These are phyloP conservation scores for Hemiscyllium ocellatum DNA, from an alignment of 2,113 vertebrate genomes.

Conservation along the genomic window DNA sequence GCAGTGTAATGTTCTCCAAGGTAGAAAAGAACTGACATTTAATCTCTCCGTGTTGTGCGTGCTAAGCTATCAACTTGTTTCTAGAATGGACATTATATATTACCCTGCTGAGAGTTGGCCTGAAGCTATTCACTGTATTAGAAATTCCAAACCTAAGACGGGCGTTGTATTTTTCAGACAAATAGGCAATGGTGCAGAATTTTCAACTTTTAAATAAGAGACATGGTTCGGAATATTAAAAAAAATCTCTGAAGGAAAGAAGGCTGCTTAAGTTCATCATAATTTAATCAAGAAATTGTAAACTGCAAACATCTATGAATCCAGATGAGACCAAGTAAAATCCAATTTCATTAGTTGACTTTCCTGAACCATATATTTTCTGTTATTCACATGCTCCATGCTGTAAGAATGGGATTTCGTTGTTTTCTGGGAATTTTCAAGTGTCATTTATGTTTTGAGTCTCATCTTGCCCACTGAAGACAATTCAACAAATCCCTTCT, in stretches of 20 bases:
- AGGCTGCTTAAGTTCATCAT: not conserved
- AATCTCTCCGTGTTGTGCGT: constrained; percentile 18
- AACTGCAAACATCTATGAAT: not conserved
- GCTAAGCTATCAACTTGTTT: constrained; percentile 23
- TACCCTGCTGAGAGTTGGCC: not conserved
- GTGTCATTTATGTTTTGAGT: not conserved
- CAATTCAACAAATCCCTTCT: not conserved
- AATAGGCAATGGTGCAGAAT: not conserved
- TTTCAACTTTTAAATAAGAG: not conserved
- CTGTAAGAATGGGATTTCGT: not conserved
- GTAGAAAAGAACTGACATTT: constrained; percentile 22
- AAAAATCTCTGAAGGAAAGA: not conserved
- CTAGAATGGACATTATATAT: constrained; percentile 15
- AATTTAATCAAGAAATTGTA: not conserved
- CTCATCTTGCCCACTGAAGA: too few relatives aligned
- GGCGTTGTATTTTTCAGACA: not conserved
- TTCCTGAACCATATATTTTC: not conserved
- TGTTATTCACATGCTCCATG: not conserved
- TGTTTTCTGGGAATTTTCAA: not conserved
- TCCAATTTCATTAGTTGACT: not conserved
- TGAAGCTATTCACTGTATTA: constrained; percentile 17
- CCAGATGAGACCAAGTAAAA: not conserved
- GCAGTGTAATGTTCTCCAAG: not conserved
- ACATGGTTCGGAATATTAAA: not conserved
- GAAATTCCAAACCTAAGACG: not conserved